Base-by-base conservation (phyloP, 2,113 vertebrate species). In the Anhinga anhinga region DNA sequence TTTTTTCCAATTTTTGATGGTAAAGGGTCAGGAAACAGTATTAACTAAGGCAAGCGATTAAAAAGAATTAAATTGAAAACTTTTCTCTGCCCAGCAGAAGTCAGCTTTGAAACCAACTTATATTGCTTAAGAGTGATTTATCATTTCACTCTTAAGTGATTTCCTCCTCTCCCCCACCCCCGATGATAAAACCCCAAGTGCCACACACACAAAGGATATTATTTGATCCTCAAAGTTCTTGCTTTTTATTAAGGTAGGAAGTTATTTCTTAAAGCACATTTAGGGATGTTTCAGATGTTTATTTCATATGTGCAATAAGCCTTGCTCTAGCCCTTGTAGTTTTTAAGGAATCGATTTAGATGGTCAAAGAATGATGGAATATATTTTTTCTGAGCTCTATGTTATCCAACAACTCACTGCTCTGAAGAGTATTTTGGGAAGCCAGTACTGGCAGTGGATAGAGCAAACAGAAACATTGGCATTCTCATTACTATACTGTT, bases 1-100 rank as follows among this genome's bases (percentile, higher is more conserved):
- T 96, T 97, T 97, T 94, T 97, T 95, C 90, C 70, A 91, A 44
- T 52, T 95, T 96, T 87, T 56, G 82, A 50, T 93, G 88, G n/a
- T 79, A 93, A 93, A 93, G 96, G 86, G 76, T 96, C 92, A 96
- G 66, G 66, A 88, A 96, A 44, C 27, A 36, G 56, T 36, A 79
- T 80, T 93, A 97, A 77, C 56, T 94, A 70, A 96, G 47, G 61
- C 59, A 96, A 96, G 74, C 12, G 42, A 93, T 82, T 97, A 95
- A 44, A 92, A 96, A 83, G 69, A 93, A 66, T 95, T 79, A 94
- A 83, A 90, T 63, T 88, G 91, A 92, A 93, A 88, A 90, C 82
- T 87, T 74, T 88, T 82, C n/a, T 53, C 30, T 83, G 18, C 49
- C 58, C 58, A 86, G 40, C 32, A 83, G 88, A 93, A 95, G 58